A percentile compares a stretch with the other conserved stretches of the same genome.
Conservation (phyloP, 1,140 invertebrate genomes). For the Aporrectodea caliginosa region DNA sequence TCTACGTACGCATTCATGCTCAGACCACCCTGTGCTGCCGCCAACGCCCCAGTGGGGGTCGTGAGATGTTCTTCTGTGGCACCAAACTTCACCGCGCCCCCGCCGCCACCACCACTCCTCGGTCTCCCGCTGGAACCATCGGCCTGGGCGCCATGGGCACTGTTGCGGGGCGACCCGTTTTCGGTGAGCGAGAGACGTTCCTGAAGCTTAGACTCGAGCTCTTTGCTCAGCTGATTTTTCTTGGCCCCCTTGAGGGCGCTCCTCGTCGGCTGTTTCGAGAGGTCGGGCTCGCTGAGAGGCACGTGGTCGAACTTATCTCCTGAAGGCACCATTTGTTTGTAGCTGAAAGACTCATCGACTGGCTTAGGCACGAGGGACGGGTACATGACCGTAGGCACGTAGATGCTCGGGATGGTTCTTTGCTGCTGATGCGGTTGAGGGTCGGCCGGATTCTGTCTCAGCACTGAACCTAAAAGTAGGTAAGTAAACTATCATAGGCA, state of each 20-base stretch:
- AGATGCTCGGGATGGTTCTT: background rate
- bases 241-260: conserved; percentile 34
- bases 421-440: background rate
- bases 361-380: background rate
- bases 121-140: background rate
- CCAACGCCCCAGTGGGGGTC: background rate
- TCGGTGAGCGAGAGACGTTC: background rate
- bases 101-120: background rate
- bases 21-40: background rate
- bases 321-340: too few species aligned
- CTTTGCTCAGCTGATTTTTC: conserved; percentile 9
- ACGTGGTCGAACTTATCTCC: conserved; percentile 3
- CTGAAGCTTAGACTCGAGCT: conserved; percentile 5
- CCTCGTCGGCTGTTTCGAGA: conserved; percentile 26
- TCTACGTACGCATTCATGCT: background rate
- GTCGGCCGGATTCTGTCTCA: too few species aligned
- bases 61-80: background rate
- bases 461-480: too few species aligned
- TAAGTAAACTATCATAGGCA: too few species aligned
- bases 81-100: background rate
- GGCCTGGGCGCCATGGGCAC: background rate
- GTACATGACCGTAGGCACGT: background rate
- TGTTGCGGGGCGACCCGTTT: background rate
- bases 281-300: conserved; percentile 32
- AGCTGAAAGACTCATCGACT: background rate